Evolutionary conservation across 2,113 vertebrate genomes (phyloP).

Genomic region (Stigmatopora nigra): DNA sequence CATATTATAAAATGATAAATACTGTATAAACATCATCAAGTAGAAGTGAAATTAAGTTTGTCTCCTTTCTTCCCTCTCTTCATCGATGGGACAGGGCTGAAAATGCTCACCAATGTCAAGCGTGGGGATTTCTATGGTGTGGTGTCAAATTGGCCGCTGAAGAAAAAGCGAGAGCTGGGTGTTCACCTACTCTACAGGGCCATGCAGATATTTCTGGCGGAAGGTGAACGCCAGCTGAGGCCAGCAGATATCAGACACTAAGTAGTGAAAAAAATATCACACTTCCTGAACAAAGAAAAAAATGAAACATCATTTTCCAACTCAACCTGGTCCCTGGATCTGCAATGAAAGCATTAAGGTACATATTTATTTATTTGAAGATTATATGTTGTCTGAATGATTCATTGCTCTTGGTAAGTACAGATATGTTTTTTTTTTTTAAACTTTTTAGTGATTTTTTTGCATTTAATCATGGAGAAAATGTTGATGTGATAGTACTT

Average conservation of each 20-base stretch:
- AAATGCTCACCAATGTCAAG: slow-evolving; percentile 83
- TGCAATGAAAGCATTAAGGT: too few relatives aligned
- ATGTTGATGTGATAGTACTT: too few relatives aligned
- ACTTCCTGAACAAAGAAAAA: not conserved
- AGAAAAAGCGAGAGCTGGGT: slow-evolving; percentile 70
- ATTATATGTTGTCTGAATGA: too few relatives aligned
- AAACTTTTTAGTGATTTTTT: too few relatives aligned
- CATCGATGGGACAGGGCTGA: slow-evolving; percentile 67
- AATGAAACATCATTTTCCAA: not conserved
- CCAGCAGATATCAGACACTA: slow-evolving; percentile 75
- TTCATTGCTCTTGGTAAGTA: too few relatives aligned
- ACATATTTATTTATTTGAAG: too few relatives aligned
- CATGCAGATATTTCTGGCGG: slow-evolving; percentile 84
- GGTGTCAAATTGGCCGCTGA: slow-evolving; percentile 69
- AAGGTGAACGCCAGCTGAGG: slow-evolving; percentile 81
- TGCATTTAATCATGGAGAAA: too few relatives aligned
- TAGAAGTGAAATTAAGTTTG: not conserved
- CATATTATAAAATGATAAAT: not conserved
- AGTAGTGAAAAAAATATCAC: not conserved
- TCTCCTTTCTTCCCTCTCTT: not conserved
- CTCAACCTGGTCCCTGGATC: too few relatives aligned
- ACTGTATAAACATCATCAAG: not conserved
- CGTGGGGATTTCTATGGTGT: slow-evolving; percentile 80
- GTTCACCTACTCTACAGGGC: slow-evolving; percentile 76
- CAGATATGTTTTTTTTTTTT: too few relatives aligned